These are phyloP conservation scores for Oceanites oceanicus DNA, from an alignment of 2,113 vertebrate genomes.

Conservation along the genomic window DNA sequence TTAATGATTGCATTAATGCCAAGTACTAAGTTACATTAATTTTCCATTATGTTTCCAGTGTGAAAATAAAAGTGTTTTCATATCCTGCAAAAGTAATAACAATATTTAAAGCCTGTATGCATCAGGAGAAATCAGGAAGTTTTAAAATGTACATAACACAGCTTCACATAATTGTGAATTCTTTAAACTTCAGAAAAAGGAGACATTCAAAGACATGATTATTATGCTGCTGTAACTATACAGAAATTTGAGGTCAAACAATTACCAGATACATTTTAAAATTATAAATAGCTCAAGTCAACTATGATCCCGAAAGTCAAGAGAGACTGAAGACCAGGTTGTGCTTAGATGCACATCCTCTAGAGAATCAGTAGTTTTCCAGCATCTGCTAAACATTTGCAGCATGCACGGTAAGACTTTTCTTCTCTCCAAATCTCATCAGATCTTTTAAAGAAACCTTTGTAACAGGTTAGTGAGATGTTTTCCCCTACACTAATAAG, in stretches of 20 bases:
- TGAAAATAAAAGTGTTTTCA: background rate
- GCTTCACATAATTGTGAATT: background rate
- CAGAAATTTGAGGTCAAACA: background rate
- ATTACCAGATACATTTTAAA: background rate
- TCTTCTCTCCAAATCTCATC: background rate
- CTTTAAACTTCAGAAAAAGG: background rate
- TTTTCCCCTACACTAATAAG: background rate
- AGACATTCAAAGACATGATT: background rate
- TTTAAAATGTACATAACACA: background rate
- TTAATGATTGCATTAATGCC: background rate
- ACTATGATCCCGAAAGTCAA: background rate
- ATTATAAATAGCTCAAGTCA: background rate
- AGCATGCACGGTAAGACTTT: background rate
- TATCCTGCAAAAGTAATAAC: background rate
- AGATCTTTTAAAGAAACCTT: background rate
- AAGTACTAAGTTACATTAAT: background rate
- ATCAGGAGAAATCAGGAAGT: background rate
- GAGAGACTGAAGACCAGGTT: background rate
- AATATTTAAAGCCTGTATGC: background rate
- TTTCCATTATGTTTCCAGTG: background rate
- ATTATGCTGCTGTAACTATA: background rate
- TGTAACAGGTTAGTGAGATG: background rate
- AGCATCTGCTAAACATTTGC: background rate
- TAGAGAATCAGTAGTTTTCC: background rate
- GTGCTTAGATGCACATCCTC: background rate